Base-by-base conservation (phyloP, 1,140 invertebrate species). In the Pogonognathellus flavescens region DNA sequence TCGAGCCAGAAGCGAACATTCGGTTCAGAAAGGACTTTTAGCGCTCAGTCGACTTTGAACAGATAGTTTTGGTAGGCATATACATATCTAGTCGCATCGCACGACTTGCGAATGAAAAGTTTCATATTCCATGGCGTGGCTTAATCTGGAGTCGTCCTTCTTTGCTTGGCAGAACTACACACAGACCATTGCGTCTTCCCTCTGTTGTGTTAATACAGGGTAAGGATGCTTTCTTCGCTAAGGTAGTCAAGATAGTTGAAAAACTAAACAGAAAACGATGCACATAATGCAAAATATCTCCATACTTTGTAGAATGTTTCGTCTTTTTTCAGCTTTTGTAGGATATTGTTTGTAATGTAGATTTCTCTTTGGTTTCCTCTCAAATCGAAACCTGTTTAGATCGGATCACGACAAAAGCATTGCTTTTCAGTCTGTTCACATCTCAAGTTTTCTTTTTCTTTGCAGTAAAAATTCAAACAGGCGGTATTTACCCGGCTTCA, bases 361-460 rank as follows among this genome's bases (percentile, higher is more conserved):
- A 66, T 66, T 25, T 66, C 60, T 66, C 60, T 66, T 66, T 66
- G 62, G 62, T 66, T 66, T 66, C 62, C 62, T 66, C 62, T 66
- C 20, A 4, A 66, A 20, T 66, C 62, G 1, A 41, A 41, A 41
- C 31, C 31, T 41, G 31, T 41, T 41, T 41, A 41, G 31, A 41
- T 41, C 31, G 31, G 31, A 41, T 41, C 31, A 41, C 2, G 31
- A 41, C 31, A 41, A 41, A n/a, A 41, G 31, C 31, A 6, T 41
- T 3, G 31, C 31, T 41, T 41, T 41, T 41, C 31, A 41, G 31
- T 41, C 31, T 41, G 31, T 41, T 41, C 31, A 41, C 31, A 41
- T 41, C 31, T 41, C 31, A 41, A 41, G 31, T 41, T 41, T 41
- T 41, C 31, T 41, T 41, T 41, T 41, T 41, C 31, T 41, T 41